These are phyloP conservation scores for Leucopsar rothschildi DNA, from an alignment of 2,113 vertebrate genomes.

Conservation along the genomic window DNA sequence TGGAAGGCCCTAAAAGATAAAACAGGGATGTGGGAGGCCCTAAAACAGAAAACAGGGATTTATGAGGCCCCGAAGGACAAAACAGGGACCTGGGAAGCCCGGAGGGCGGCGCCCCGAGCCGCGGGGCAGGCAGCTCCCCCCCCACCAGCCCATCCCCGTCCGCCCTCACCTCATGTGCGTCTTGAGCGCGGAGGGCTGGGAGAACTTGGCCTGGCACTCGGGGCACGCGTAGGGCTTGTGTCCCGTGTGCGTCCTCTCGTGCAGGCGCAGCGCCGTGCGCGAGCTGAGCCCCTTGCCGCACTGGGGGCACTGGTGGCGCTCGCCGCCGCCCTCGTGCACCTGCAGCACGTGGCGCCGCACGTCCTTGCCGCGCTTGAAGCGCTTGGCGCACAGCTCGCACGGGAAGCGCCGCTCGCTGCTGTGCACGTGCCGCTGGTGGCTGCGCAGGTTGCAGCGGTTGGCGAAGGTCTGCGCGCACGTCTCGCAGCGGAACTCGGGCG, in stretches of 20 bases:
- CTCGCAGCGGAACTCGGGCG: constrained; percentile 84
- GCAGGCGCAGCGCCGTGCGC: constrained; percentile 85
- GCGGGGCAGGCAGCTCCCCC: too few relatives aligned
- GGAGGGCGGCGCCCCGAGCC: not conserved
- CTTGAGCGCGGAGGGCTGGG: constrained; percentile 94
- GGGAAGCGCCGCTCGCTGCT: constrained; percentile 88
- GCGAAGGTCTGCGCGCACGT: constrained; percentile 92
- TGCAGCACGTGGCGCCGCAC: constrained; percentile 90
- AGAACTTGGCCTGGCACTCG: constrained; percentile 88
- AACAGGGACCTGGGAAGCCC: too few relatives aligned
- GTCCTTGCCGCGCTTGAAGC: constrained; percentile 97
- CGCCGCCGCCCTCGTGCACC: constrained; percentile 89
- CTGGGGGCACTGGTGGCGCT: constrained; percentile 81
- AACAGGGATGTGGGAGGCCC: too few relatives aligned
- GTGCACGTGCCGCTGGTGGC: constrained; percentile 94
- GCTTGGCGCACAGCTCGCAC: constrained; percentile 87
- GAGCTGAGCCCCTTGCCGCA: constrained; percentile 96
- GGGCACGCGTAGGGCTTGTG: constrained; percentile 88
- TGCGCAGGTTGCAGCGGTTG: constrained; percentile 94
- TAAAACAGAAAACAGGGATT: not conserved
- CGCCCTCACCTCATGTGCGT: constrained; percentile 87
- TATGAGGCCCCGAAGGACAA: not conserved
- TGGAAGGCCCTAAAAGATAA: too few relatives aligned
- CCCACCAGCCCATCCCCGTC: too few relatives aligned
- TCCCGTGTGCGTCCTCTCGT: constrained; percentile 91